Percentiles rank a stretch among this genome's conserved stretches.
phyloP scores from a whole-genome alignment of 2,113 vertebrate genomes.

The Pelobates fuscus region DNA sequence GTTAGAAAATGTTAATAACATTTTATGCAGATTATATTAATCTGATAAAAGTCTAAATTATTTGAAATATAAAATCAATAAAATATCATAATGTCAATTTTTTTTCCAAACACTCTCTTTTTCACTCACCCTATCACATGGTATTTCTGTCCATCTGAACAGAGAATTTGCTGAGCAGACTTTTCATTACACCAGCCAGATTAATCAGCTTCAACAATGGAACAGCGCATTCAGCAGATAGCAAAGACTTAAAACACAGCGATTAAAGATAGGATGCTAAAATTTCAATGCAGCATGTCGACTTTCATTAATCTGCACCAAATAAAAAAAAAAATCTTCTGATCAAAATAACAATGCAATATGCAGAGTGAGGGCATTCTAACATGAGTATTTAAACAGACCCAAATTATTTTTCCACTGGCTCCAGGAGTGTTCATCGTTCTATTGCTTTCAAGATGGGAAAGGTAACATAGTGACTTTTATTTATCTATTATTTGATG shows the following conservation, averaged over 20 bases:
- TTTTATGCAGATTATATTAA: too few relatives aligned
- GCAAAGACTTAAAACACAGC: not conserved
- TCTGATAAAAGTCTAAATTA: too few relatives aligned
- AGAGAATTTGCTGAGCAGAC: constrained; percentile 33
- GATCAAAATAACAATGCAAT: not conserved
- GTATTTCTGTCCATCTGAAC: not conserved
- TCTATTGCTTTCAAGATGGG: constrained; percentile 17
- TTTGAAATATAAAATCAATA: too few relatives aligned
- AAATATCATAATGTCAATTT: too few relatives aligned
- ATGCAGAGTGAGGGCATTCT: constrained; percentile 12
- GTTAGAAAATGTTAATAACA: too few relatives aligned
- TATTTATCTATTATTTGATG: too few relatives aligned
- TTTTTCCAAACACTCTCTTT: not conserved
- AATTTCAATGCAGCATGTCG: constrained; percentile 12
- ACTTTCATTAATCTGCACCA: constrained; percentile 17
- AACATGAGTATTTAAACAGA: constrained; percentile 23
- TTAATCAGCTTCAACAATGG: constrained; percentile 19
- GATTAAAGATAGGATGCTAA: constrained; percentile 19
- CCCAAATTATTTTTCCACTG: not conserved
- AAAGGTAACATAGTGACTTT: constrained; percentile 20
- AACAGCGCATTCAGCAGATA: constrained; percentile 33
- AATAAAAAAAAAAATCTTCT: constrained; percentile 26
- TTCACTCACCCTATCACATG: not conserved
- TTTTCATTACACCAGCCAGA: constrained; percentile 12
- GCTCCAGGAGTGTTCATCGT: constrained; percentile 13